Base-by-base conservation (phyloP, 2,113 vertebrate genomes). In the Poecile atricapillus region DNA sequence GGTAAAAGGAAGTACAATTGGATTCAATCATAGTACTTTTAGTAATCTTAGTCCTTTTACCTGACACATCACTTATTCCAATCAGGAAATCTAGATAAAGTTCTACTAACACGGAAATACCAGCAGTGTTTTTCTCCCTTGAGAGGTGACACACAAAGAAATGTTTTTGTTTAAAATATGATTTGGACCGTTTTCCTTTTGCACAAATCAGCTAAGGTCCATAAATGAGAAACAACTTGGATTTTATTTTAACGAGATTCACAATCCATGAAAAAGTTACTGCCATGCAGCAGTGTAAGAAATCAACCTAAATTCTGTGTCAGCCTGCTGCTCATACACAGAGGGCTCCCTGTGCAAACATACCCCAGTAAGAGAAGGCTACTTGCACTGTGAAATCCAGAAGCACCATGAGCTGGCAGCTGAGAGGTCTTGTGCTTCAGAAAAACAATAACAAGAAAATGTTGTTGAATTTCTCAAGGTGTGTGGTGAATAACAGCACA, bases 51-150 rank as follows among this genome's bases (percentile, higher is more conserved):
- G 58, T 89, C 62, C 33, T 95, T 93, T 80, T 64, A 86, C 47
- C 73, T 85, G 53, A 73, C 59, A 65, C 27, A 82, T 94, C 94
- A 93, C 52, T 94, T 95, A 53, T 28, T 19, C 47, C 69, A 95
- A 49, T 68, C 76, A 97, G 90, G 87, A 96, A 94, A 95, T 93
- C 77, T 58, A 92, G 70, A 59, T 90, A 89, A 96, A 94, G 71
- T 95, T n/a, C 31, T 70, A 67, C 59, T 87, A 81, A 83, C 55
- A 84, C 15, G 35, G 52, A 92, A 90, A 93, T 19, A 65, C 39
- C 56, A 80, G 49, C 49, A 82, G 83, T 81, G 56, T 33, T 70
- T 87, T 58, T 81, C 44, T 91, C 58, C 21, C 46, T 15, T 76
- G 87, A 79, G 28, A 67, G 21, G 27, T 77, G 39, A 43, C 33